Evolutionary conservation across 2,797 vertebrate genomes (phyloP), one percentile per base, ranked within the genome.

Genomic region (Hippocampus kuda): DNA sequence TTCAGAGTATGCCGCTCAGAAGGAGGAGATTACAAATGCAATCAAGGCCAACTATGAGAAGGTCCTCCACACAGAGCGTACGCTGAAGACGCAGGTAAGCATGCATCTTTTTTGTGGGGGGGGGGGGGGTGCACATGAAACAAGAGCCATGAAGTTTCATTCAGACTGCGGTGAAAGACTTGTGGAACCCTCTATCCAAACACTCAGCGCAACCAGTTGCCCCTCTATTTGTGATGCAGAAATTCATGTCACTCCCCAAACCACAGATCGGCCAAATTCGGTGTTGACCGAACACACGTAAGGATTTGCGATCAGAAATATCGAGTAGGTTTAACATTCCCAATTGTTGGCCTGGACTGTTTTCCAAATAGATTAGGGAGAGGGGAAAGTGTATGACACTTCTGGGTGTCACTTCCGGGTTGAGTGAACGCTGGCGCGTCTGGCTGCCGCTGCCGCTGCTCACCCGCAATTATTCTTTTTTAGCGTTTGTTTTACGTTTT

Each of bases 61-160:
- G 89, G 86, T 85, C 69, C 92, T 99, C 81, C 91, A 44, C 83
- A 95, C 77, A 27, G 97, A 99, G 87, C 93, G 90, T 81, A 99
- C 95, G 22, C 90, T 99, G 72, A 99, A 99, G 89, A 98, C 93
- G 44, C 97, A 99, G 94, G 97, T 98, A 89, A 70, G 65, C 22
- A 70, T 5, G 6, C 6, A 18, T 16, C 63, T 27, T 20, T 65
- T 70, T 15, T 38, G 6, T 0, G 34, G 6, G 34, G 7, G 34
- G 6, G 0, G 11, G 1, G 20, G 54, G 53, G 3, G 0, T 51
- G 64, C 38, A 59, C 15, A 13, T 15, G 44, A 46, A 4, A 6
- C 34, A 34, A 34, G 34, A 46, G 44, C 44, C 44, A 22, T 46
- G n/a, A 65, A 1, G 13, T 44, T 44, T 66, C 15, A n/a, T 20